Evolutionary conservation across 2,888 invertebrate species (phyloP).

Genomic region (Diarsia dahlii): DNA sequence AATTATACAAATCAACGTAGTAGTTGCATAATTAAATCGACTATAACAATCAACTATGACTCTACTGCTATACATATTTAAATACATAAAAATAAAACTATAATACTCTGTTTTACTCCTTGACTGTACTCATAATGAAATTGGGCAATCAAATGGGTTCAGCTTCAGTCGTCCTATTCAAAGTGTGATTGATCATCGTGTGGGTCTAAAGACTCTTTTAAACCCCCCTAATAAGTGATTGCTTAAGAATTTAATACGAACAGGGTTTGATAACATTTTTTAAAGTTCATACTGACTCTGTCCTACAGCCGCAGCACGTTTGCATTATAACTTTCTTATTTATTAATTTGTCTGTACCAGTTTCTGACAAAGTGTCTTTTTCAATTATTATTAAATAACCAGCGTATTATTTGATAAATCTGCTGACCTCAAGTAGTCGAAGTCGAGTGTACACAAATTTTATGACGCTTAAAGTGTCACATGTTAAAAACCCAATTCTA

Average conservation of each 20-base stretch:
- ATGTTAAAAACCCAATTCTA: slow-evolving; percentile 28
- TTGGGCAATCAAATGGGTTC: too few species aligned
- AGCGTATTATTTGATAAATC: background rate
- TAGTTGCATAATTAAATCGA: too few species aligned
- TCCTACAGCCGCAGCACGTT: background rate
- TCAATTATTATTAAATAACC: background rate
- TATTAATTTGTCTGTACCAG: background rate
- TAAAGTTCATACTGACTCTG: background rate
- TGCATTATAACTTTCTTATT: background rate
- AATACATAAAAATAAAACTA: too few species aligned
- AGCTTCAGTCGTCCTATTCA: too few species aligned
- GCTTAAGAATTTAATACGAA: background rate
- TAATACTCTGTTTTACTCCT: too few species aligned
- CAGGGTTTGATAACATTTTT: background rate
- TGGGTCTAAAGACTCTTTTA: too few species aligned
- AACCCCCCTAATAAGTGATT: background rate
- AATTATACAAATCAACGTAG: too few species aligned
- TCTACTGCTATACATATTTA: too few species aligned
- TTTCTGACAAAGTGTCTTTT: background rate
- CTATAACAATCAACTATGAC: too few species aligned
- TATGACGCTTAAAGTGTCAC: slow-evolving; percentile 7
- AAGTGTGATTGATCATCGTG: too few species aligned
- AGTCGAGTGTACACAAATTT: background rate
- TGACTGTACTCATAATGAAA: too few species aligned
- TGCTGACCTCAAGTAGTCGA: background rate